Conservation (phyloP, 2,888 invertebrate genomes). For the Epinotia brunnichana region DNA sequence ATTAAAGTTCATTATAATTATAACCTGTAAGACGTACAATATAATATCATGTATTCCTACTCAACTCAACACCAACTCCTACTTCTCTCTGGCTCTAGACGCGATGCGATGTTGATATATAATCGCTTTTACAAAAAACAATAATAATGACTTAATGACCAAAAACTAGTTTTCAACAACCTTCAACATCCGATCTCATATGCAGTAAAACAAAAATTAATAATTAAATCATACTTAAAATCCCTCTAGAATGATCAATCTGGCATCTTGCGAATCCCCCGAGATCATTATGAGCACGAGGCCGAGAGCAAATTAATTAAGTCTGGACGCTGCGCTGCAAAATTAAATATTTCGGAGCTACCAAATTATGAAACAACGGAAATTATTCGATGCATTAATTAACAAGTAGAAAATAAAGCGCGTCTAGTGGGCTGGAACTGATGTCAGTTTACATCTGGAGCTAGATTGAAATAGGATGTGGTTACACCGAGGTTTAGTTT, state of each 20-base stretch:
- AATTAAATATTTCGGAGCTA: conserved; percentile 48
- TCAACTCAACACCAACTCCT: too few species aligned
- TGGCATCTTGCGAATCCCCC: conserved; percentile 53
- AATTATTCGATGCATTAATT: conserved; percentile 43
- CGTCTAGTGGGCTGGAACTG: conserved; percentile 24
- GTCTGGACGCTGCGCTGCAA: conserved; percentile 54
- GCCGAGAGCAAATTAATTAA: conserved; percentile 70
- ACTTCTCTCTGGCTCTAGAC: too few species aligned
- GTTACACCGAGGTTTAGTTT: not conserved
- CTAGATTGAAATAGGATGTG: conserved; percentile 2
- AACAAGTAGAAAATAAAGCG: conserved; percentile 30
- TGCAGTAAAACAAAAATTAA: conserved; percentile 45
- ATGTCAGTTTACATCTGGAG: conserved; percentile 7
- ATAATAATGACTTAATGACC: too few species aligned
- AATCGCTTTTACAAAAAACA: too few species aligned
- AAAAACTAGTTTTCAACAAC: not conserved
- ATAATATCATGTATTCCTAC: too few species aligned
- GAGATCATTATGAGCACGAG: conserved; percentile 61
- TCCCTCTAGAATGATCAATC: conserved; percentile 64
- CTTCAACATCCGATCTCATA: not conserved
- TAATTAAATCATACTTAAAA: conserved; percentile 57
- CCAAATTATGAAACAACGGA: conserved; percentile 42
- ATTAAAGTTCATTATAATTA: too few species aligned
- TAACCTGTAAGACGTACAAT: too few species aligned
- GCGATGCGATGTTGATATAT: too few species aligned